phyloP scores from a whole-genome alignment of 2,888 invertebrate genomes.

The Syrphus vitripennis region DNA sequence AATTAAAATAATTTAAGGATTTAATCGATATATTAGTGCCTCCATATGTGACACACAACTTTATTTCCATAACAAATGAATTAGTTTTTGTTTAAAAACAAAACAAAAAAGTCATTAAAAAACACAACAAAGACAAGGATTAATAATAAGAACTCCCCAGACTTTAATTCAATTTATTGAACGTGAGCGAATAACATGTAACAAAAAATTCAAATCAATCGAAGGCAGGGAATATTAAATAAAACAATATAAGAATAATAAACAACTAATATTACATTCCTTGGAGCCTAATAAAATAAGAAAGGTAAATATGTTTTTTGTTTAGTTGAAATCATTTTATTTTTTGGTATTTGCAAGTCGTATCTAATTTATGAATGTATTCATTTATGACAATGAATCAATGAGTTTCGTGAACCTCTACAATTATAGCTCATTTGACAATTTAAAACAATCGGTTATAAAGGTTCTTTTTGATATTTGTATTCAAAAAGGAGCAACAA shows the following conservation, averaged over 20 bases:
- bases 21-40: slow-evolving; percentile 59
- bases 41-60: slow-evolving; percentile 53
- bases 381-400: too few relatives aligned
- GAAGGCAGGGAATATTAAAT: background rate
- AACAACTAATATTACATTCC: background rate
- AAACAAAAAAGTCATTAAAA: background rate
- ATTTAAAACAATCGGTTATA: too few relatives aligned
- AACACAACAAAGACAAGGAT: background rate
- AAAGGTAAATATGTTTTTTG: background rate
- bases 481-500: too few relatives aligned
- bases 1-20: slow-evolving; percentile 20
- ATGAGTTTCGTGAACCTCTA: too few relatives aligned
- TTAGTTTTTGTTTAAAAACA: background rate
- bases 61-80: background rate
- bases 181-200: background rate
- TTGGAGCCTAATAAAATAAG: background rate
- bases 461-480: too few relatives aligned
- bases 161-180: background rate
- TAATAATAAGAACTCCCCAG: background rate
- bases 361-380: too few relatives aligned
- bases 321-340: background rate
- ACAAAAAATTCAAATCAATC: background rate
- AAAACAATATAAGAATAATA: background rate
- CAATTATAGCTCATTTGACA: too few relatives aligned
- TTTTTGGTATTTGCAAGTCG: too few relatives aligned